These are phyloP conservation scores for Toxotes chatareus DNA, from an alignment of 2,113 vertebrate genomes.

Conservation along the genomic window DNA sequence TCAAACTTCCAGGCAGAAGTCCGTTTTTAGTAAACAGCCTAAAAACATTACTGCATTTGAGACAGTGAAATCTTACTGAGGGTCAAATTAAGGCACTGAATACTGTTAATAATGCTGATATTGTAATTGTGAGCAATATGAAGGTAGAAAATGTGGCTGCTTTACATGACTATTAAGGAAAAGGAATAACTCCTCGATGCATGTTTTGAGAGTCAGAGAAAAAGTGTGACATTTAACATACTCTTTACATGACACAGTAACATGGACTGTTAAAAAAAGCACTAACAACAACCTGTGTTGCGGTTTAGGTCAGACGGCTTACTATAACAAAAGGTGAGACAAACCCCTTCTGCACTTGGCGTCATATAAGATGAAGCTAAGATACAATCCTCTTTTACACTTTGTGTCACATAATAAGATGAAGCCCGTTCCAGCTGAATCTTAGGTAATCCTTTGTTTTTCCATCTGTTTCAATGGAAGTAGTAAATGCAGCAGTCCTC, in stretches of 20 bases:
- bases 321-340: background rate
- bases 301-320: background rate
- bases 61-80: background rate
- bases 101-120: background rate
- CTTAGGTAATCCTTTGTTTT: constrained; percentile 71
- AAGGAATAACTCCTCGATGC: too few relatives aligned
- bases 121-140: background rate
- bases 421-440: constrained; percentile 43
- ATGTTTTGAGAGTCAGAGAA: background rate
- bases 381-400: constrained; percentile 11
- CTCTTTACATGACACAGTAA: background rate
- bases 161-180: too few relatives aligned
- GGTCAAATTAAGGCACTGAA: background rate
- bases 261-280: background rate
- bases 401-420: constrained; percentile 31
- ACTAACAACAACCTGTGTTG: constrained; percentile 1
- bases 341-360: constrained; percentile 1
- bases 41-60: background rate
- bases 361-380: constrained; percentile 30
- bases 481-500: constrained; percentile 63
- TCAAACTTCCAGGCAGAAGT: background rate
- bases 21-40: background rate
- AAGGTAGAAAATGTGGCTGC: background rate
- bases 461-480: constrained; percentile 57
- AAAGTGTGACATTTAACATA: background rate